Evolutionary conservation across 2,797 vertebrate genomes (phyloP).

Genomic region (Lophura swinhoii): DNA sequence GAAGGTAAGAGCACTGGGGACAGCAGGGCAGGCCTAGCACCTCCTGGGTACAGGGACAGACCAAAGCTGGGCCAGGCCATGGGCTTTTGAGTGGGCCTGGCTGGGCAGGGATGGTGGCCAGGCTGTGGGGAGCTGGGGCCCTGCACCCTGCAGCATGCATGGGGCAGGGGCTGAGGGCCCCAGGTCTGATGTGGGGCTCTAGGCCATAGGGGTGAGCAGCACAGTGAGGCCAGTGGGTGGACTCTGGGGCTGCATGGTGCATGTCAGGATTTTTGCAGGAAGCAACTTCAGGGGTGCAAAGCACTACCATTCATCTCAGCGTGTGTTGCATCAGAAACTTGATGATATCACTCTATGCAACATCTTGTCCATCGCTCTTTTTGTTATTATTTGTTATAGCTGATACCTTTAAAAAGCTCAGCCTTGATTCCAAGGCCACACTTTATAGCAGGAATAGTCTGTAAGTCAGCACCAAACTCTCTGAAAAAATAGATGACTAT

Average conservation of each 20-base stretch:
- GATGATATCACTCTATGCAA: not conserved
- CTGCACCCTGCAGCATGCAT: rapidly evolving
- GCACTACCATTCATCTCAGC: not conserved
- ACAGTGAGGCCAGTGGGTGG: not conserved
- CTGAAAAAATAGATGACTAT: not conserved
- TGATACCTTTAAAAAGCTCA: not conserved
- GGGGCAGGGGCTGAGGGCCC: not conserved
- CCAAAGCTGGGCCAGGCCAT: rapidly evolving
- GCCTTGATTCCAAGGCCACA: not conserved
- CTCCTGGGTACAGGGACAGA: not conserved
- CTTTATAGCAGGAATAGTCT: not conserved
- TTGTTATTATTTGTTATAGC: not conserved
- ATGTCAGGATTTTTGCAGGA: not conserved
- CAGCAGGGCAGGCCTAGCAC: not conserved
- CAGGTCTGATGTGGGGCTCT: not conserved
- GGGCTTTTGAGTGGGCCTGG: not conserved
- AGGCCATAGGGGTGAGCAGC: not conserved
- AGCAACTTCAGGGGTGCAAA: not conserved
- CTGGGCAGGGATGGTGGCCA: rapidly evolving
- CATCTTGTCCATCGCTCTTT: not conserved
- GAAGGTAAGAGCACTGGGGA: not conserved
- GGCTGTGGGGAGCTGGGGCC: not conserved
- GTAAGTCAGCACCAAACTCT: not conserved
- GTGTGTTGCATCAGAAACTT: not conserved
- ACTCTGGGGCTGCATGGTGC: not conserved